Conservation (phyloP, 2,888 invertebrate genomes). For the Chelonus formosanus region DNA sequence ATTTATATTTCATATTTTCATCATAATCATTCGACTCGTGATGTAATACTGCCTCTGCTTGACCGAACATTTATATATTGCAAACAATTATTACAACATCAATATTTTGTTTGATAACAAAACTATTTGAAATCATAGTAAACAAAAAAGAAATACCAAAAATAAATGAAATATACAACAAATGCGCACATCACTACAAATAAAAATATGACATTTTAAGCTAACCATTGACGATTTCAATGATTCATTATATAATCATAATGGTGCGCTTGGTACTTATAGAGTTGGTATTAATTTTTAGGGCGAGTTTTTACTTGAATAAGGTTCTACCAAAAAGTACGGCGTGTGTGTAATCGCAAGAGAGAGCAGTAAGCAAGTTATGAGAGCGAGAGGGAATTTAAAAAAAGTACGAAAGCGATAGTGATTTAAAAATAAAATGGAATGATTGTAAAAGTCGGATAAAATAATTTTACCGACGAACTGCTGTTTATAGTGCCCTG, state of each 20-base stretch:
- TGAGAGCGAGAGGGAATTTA: constrained; percentile 31
- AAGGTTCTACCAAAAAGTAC: constrained; percentile 20
- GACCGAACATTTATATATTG: constrained; percentile 9
- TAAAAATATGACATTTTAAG: no score
- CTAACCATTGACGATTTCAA: no score
- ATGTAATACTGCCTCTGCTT: constrained; percentile 21
- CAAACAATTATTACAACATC: background rate
- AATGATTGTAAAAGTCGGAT: constrained; percentile 58
- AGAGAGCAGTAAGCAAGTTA: constrained; percentile 32
- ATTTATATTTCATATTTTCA: background rate
- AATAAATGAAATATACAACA: no score
- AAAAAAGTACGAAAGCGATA: constrained; percentile 19
- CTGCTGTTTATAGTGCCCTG: constrained; percentile 65
- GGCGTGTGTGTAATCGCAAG: constrained; percentile 38
- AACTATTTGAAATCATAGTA: background rate
- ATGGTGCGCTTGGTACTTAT: background rate
- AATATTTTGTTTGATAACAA: constrained; percentile 1
- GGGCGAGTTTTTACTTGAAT: background rate
- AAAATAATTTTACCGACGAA: constrained; percentile 62
- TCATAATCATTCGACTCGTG: constrained; percentile 1
- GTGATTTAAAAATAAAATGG: constrained; percentile 44
- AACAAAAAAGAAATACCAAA: no score
- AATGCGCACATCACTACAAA: no score
- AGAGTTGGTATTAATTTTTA: background rate
- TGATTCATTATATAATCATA: background rate